Percentiles rank a stretch among this genome's conserved stretches.
Evolutionary conservation across 92 coral and sea anemone species (phyloP).

Genomic region (Zoanthus sansibaricus): DNA sequence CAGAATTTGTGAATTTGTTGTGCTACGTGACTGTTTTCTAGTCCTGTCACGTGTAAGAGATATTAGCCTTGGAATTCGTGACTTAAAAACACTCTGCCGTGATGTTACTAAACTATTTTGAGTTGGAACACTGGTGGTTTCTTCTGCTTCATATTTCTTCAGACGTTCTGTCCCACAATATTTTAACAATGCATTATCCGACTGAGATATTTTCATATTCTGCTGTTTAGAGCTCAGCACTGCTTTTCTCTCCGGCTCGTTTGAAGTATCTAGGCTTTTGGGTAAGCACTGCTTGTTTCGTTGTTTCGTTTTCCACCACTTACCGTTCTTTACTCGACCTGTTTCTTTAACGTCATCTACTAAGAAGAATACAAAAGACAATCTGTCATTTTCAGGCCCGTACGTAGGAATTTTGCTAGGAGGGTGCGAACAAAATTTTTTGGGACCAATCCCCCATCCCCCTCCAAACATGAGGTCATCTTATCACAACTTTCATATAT

Average conservation of each 20-base stretch:
- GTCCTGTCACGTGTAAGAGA: not conserved
- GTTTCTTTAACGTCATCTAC: not conserved
- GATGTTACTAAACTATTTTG: not conserved
- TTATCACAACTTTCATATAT: too few relatives aligned
- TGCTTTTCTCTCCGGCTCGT: not conserved
- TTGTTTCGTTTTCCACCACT: constrained; percentile 24
- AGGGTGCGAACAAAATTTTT: too few relatives aligned
- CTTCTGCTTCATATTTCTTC: not conserved
- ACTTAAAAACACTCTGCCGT: not conserved
- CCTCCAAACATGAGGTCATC: too few relatives aligned
- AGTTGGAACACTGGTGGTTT: not conserved
- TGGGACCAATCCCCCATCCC: too few relatives aligned
- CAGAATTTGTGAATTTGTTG: not conserved
- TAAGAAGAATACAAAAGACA: not conserved
- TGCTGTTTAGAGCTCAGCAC: not conserved
- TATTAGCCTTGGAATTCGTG: constrained; percentile 1
- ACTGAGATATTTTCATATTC: not conserved
- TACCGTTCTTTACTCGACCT: not conserved
- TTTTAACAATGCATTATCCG: not conserved
- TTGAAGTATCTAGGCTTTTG: not conserved
- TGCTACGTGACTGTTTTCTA: not conserved
- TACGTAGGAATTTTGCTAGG: too few relatives aligned
- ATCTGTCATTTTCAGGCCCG: too few relatives aligned
- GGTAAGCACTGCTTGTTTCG: not conserved
- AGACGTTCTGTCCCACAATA: not conserved